These are phyloP conservation scores for Montipora capricornis DNA, from an alignment of 64 coral and sea anemone genomes.

Conservation along the genomic window DNA sequence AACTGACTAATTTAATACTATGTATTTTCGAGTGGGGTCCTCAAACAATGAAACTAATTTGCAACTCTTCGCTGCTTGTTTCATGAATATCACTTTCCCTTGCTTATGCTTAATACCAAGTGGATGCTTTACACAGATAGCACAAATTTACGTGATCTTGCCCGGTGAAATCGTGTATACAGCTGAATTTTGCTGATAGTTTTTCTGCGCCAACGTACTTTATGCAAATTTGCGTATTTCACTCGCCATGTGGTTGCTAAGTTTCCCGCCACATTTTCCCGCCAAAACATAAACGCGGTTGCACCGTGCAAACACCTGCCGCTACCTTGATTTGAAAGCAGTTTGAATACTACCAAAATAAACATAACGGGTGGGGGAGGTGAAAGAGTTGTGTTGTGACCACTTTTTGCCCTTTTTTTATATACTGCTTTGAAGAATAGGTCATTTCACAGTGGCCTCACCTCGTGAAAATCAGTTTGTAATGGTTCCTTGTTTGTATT, in stretches of 20 bases:
- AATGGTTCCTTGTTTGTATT: too few species aligned
- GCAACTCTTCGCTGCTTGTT: too few species aligned
- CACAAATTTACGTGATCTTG: not conserved
- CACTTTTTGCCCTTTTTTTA: too few species aligned
- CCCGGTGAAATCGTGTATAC: not conserved
- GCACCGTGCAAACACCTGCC: not conserved
- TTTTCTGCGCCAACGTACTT: not conserved
- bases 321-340: not conserved
- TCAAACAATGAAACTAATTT: too few species aligned
- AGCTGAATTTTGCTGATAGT: conserved; percentile 6
- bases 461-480: too few species aligned
- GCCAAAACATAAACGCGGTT: conserved; percentile 1
- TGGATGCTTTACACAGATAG: too few species aligned
- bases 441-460: too few species aligned
- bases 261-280: conserved; percentile 32
- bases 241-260: conserved; percentile 19
- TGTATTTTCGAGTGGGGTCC: too few species aligned
- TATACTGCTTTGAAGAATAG: too few species aligned
- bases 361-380: not conserved
- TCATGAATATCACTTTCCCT: too few species aligned
- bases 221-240: conserved; percentile 19
- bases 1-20: too few species aligned
- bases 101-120: too few species aligned
- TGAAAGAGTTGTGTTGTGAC: not conserved
- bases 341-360: not conserved